These are phyloP conservation scores for Mizuhopecten yessoensis DNA, from an alignment of 1,140 invertebrate species.

Conservation along the genomic window DNA sequence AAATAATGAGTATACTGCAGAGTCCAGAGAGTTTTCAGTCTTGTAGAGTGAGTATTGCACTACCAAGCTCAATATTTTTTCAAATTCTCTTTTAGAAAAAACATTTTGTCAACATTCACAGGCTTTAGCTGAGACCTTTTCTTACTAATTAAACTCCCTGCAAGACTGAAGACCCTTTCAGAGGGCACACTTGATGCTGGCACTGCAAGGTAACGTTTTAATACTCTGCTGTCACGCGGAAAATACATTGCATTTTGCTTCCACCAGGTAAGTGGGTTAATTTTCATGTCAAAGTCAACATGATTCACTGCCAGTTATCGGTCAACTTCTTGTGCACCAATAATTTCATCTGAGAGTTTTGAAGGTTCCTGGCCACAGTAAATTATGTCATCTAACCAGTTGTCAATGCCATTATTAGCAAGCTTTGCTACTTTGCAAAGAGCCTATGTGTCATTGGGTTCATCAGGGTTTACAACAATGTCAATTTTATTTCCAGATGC, in stretches of 20 bases:
- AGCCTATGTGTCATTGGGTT: no score
- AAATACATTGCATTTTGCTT: conserved; percentile 23
- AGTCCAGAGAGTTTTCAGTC: no score
- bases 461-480: no score
- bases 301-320: not conserved
- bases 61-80: no score
- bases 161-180: not conserved
- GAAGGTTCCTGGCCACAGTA: no score
- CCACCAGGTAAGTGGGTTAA: conserved; percentile 10
- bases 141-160: not conserved
- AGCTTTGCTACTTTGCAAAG: no score
- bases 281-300: no score
- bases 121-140: not conserved
- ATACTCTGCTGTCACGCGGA: not conserved
- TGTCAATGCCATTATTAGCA: no score
- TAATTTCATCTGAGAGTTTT: not conserved
- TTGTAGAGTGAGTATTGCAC: no score
- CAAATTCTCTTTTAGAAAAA: conserved; percentile 11
- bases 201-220: not conserved
- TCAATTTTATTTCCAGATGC: no score
- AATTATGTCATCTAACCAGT: no score
- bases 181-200: conserved; percentile 42
- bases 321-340: conserved; percentile 11
- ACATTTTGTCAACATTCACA: conserved; percentile 30
- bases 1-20: no score